Evolutionary conservation across 2,888 invertebrate genomes (phyloP), one percentile per base, ranked within the genome.

Genomic region (Himalopsyche anomala): DNA sequence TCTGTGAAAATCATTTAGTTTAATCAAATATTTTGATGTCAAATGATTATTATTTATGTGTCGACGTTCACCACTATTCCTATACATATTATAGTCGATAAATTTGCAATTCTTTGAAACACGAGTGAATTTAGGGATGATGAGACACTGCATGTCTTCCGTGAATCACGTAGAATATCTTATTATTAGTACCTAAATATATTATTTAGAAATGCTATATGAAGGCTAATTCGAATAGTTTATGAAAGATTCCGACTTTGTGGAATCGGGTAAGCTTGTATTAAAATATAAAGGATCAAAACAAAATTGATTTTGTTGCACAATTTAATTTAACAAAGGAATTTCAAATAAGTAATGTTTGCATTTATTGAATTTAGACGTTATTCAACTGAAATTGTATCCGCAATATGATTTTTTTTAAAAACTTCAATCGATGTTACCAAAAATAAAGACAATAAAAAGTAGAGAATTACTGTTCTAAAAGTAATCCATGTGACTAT

Each of bases 381-480:
- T 19, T 62, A 62, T 62, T 62, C 19, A 62, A 62, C 19, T 62
- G 62, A 62, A 62, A 62, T 19, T 62, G 62, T 56, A 19, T 62
- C 62, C 11, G 62, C 19, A 19, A 62, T 62, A 28, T 62, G 28
- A 19, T 28, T n/a, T 80, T 80, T 74, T 74, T 45, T 5, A 45
- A 6, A 62, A 19, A 40, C 80, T 80, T 40, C 80, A 80, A 80
- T 15, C 80, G 36, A 80, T 80, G 80, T 80, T 80, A 42, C 80
- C 42, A 40, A 80, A 28, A 80, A 51, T 40, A 11, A 80, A 80
- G 80, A 80, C 80, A 80, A 80, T 80, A 80, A 80, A 80, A 40
- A 40, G 40, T 42, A 80, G 38, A 42, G 42, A 40, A 80, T 40
- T 80, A 42, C n/a, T 19, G n/a, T 80, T 80, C 17, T 40, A 80